Evolutionary conservation across 2,888 invertebrate genomes (phyloP).

Genomic region (Napeogenes sylphis): DNA sequence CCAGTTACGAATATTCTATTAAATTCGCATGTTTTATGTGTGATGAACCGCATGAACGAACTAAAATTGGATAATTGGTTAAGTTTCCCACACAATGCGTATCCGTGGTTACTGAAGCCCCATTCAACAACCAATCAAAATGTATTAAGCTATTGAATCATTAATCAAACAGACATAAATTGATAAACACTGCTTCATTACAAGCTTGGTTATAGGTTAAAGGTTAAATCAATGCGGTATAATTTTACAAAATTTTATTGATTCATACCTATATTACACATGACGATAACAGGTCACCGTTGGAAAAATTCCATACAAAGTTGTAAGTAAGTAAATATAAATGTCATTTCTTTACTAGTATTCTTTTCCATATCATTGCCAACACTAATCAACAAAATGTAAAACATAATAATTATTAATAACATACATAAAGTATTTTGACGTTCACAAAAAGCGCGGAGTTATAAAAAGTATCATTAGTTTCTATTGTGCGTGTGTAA

Average conservation of each 20-base stretch:
- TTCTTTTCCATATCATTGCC: neutral
- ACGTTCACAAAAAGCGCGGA: conserved; percentile 23
- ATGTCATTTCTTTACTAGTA: too few species aligned
- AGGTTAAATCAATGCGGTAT: conserved; percentile 19
- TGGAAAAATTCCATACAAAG: too few species aligned
- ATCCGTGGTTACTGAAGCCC: conserved; percentile 28
- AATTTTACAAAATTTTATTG: neutral
- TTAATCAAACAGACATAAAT: conserved; percentile 37
- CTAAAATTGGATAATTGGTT: conserved; percentile 63
- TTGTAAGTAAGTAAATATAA: too few species aligned
- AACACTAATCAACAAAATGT: conserved; percentile 2
- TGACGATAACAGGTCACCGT: too few species aligned
- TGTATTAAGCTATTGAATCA: conserved; percentile 35
- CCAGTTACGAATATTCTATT: conserved; percentile 45
- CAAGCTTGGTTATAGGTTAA: conserved; percentile 28
- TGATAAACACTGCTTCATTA: conserved; percentile 37
- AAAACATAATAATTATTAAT: conserved; percentile 23
- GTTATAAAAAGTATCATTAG: conserved; percentile 44
- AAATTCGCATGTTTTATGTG: conserved; percentile 31
- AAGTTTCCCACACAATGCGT: conserved; percentile 47
- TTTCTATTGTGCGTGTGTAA: conserved; percentile 42
- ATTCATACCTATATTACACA: too few species aligned
- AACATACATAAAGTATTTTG: conserved; percentile 27
- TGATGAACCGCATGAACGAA: conserved; percentile 31
- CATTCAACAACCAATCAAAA: conserved; percentile 36